Evolutionary conservation across 2,888 invertebrate genomes (phyloP).

Genomic region (Sthenelais limicola): DNA sequence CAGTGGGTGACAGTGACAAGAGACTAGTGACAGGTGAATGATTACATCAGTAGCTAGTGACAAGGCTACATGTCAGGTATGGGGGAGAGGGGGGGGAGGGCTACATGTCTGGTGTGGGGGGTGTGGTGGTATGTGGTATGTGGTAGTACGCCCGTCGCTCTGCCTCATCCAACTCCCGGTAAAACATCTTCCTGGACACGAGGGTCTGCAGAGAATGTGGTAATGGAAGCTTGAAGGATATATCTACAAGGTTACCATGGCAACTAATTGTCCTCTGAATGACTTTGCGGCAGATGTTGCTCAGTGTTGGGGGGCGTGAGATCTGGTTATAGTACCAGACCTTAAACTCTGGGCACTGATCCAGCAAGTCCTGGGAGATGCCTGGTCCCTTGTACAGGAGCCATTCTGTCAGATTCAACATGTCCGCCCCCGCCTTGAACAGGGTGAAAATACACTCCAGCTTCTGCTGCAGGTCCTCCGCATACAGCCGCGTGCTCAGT

Average conservation of each 20-base stretch:
- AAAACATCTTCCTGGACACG: conserved; percentile 67
- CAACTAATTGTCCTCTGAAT: conserved; percentile 65
- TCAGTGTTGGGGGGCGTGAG: conserved; percentile 67
- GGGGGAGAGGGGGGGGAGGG: too few relatives aligned
- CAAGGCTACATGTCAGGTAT: too few relatives aligned
- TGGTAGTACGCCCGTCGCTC: too few relatives aligned
- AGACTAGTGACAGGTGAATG: too few relatives aligned
- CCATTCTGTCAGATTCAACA: conserved; percentile 72
- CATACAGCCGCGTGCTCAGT: conserved; percentile 69
- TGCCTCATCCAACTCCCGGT: conserved; percentile 51
- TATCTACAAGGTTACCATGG: conserved; percentile 60
- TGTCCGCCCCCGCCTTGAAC: conserved; percentile 70
- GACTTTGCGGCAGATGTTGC: conserved; percentile 70
- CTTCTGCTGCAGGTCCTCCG: conserved; percentile 69
- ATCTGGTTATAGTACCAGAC: conserved; percentile 66
- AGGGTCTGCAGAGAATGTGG: conserved; percentile 67
- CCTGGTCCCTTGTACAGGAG: conserved; percentile 70
- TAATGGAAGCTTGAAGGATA: conserved; percentile 63
- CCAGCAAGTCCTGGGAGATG: conserved; percentile 60
- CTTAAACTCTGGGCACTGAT: conserved; percentile 54
- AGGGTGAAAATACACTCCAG: conserved; percentile 67
- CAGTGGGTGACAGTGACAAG: too few relatives aligned
- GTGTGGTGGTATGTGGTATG: too few relatives aligned
- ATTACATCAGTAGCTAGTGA: too few relatives aligned
- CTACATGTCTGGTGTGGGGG: too few relatives aligned